phyloP scores from a whole-genome alignment of 2,797 vertebrate genomes.

The Syncerus caffer region DNA sequence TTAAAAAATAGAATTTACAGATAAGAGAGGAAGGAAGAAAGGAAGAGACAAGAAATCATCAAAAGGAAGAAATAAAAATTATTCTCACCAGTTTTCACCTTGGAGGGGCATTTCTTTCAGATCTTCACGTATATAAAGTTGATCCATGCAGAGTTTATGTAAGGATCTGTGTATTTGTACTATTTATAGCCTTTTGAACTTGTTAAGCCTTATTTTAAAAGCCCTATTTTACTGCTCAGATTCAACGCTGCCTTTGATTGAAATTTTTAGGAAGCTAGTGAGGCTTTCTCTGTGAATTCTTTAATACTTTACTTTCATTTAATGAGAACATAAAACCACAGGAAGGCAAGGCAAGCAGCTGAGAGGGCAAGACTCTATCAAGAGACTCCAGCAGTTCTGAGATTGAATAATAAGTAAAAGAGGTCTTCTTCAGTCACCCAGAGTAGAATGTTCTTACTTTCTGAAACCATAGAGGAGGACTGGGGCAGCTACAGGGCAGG shows the following conservation, averaged over 20 bases:
- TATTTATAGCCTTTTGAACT: conserved; percentile 11
- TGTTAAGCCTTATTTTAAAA: not conserved
- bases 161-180: not conserved
- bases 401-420: not conserved
- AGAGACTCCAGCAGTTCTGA: not conserved
- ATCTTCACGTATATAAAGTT: not conserved
- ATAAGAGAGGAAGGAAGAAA: not conserved
- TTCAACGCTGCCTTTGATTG: not conserved
- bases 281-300: not conserved
- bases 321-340: not conserved
- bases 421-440: not conserved
- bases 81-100: not conserved
- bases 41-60: not conserved
- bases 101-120: not conserved
- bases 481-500: not conserved
- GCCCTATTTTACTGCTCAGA: not conserved
- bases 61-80: not conserved
- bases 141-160: not conserved
- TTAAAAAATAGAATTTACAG: not conserved
- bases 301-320: not conserved
- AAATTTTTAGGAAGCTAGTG: not conserved
- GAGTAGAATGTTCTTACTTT: not conserved
- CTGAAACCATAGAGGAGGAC: accelerated
- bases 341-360: not conserved
- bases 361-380: not conserved